Conservation (phyloP, 2,113 vertebrate species). For the Anoura caudifer region DNA sequence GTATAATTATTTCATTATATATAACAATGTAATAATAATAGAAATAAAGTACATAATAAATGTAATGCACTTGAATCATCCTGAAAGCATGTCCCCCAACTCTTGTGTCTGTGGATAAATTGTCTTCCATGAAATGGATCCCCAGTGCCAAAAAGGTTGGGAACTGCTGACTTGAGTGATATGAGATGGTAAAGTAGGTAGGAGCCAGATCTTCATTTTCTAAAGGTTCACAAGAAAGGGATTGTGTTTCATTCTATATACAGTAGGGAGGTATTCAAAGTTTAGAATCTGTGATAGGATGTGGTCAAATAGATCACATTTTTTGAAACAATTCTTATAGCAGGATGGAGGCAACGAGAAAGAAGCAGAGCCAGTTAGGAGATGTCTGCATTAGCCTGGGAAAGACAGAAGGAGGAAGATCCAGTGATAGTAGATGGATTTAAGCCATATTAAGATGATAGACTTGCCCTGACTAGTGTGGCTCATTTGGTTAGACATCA, state of each 20-base stretch:
- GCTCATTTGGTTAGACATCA: too few species aligned
- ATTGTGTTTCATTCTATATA: neutral
- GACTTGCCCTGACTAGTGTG: neutral
- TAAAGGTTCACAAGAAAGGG: neutral
- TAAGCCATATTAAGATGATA: neutral
- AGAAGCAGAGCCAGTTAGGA: neutral
- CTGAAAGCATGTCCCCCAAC: too few species aligned
- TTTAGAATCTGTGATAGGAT: neutral
- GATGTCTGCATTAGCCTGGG: neutral
- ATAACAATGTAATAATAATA: too few species aligned
- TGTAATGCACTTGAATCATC: too few species aligned
- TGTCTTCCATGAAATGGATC: too few species aligned
- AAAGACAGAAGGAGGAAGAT: neutral
- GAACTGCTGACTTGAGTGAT: neutral
- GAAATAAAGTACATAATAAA: too few species aligned
- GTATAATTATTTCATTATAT: too few species aligned
- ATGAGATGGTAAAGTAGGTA: neutral
- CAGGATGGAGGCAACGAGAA: neutral
- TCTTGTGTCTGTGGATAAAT: too few species aligned
- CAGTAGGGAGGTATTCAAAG: neutral
- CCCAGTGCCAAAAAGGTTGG: too few species aligned
- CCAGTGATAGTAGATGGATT: neutral
- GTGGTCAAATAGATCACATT: neutral
- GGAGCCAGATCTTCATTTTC: neutral
- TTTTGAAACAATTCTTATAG: neutral